Conservation (phyloP, 2,797 vertebrate genomes). For the Anisognathus igniventris region DNA sequence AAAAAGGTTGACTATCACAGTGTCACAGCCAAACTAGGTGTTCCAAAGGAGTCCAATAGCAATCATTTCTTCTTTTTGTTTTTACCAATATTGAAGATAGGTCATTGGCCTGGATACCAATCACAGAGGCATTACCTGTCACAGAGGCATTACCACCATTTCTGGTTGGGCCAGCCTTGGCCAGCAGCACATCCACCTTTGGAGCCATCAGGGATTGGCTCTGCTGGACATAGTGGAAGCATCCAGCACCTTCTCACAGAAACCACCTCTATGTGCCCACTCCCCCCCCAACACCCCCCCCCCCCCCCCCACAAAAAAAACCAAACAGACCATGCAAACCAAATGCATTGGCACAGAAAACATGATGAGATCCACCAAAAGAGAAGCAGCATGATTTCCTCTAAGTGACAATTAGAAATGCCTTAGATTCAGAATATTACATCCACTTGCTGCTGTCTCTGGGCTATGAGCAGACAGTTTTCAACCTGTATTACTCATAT, state of each 20-base stretch:
- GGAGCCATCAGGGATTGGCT: neutral
- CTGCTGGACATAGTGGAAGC: neutral
- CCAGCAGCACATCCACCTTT: fast-evolving
- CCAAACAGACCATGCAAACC: neutral
- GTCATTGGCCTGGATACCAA: neutral
- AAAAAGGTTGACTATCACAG: neutral
- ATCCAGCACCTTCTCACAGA: neutral
- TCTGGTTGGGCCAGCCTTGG: neutral
- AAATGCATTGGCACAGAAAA: neutral
- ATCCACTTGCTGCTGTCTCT: neutral
- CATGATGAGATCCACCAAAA: neutral
- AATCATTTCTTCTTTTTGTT: neutral
- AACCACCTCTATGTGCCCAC: neutral
- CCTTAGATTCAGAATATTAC: neutral
- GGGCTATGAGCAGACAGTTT: neutral
- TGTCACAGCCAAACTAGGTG: neutral
- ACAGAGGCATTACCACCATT: neutral
- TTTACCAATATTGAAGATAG: neutral
- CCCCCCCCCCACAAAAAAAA: no score
- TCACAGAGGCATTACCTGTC: neutral
- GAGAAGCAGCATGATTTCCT: neutral
- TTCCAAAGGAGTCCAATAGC: neutral
- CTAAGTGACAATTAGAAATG: neutral
- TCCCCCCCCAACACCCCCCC: no score
- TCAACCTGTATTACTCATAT: neutral